Percentiles rank a stretch among this genome's conserved stretches.
Evolutionary conservation across 2,113 vertebrate genomes (phyloP).

Genomic region (Lepus timidus): DNA sequence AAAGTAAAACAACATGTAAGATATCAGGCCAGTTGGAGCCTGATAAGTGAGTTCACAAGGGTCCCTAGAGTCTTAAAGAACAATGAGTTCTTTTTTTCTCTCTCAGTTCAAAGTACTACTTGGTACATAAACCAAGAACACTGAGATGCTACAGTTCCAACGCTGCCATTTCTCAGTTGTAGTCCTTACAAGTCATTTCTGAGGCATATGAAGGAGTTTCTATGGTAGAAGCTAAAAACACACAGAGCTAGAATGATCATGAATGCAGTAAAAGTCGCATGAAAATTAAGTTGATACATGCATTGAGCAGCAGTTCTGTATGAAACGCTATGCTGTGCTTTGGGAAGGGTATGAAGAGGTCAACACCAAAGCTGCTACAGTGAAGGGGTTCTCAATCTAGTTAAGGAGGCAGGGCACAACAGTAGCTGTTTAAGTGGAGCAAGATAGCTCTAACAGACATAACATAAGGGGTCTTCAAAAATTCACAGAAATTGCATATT

Average conservation of each 20-base stretch:
- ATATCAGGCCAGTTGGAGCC: not conserved
- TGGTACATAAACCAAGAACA: not conserved
- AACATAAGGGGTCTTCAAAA: no score
- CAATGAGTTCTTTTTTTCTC: not conserved
- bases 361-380: not conserved
- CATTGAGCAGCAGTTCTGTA: not conserved
- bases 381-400: not conserved
- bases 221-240: not conserved
- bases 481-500: no score
- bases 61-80: not conserved
- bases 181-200: constrained; percentile 8
- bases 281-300: not conserved
- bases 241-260: not conserved
- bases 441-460: not conserved
- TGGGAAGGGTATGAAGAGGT: not conserved
- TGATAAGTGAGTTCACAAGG: not conserved
- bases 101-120: not conserved
- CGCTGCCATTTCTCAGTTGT: not conserved
- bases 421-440: not conserved
- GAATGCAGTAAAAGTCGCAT: not conserved
- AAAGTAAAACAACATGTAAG: not conserved
- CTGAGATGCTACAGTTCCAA: not conserved
- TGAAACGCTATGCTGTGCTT: not conserved
- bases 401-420: not conserved
- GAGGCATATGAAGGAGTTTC: not conserved